A percentile compares a stretch with the other conserved stretches of the same genome.
Conservation (phyloP, 2,888 invertebrate genomes). For the Scaptomyza polygonia region DNA sequence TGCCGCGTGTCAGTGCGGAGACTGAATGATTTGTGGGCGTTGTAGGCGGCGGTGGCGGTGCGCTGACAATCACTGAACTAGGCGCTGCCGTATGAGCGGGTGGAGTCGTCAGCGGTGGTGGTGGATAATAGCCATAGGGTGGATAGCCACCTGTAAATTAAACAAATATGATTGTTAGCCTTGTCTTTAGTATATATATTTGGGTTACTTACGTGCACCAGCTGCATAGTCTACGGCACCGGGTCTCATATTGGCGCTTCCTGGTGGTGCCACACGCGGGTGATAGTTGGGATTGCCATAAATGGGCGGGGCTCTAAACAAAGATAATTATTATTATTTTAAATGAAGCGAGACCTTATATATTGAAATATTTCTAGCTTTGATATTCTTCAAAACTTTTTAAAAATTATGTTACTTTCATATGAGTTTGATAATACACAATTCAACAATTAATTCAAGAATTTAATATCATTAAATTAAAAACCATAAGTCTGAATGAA, state of each 20-base stretch:
- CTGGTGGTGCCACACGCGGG: constrained; percentile 76
- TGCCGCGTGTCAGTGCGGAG: constrained; percentile 64
- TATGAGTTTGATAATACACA: no score
- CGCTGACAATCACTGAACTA: constrained; percentile 77
- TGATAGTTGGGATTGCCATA: constrained; percentile 83
- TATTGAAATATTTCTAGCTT: no score
- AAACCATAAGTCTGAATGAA: no score
- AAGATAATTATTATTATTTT: no score
- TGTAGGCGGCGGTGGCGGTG: constrained; percentile 67
- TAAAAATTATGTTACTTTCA: no score
- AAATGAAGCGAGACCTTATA: no score
- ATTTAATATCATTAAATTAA: no score
- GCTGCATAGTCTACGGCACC: constrained; percentile 76
- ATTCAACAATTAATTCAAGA: no score
- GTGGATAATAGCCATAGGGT: constrained; percentile 82
- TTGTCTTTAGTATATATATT: background rate
- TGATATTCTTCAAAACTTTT: no score
- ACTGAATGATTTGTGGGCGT: constrained; percentile 81
- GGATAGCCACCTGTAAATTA: constrained; percentile 65
- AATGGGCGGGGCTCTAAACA: constrained; percentile 77
- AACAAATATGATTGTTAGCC: background rate
- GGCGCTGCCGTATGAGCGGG: constrained; percentile 66
- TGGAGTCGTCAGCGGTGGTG: constrained; percentile 78
- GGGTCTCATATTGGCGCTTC: constrained; percentile 65
- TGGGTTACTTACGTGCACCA: constrained; percentile 75